Percentiles rank a stretch among this genome's conserved stretches.
Conservation (phyloP, 2,113 vertebrate genomes). For the Rhinopomastus cyanomelas region DNA sequence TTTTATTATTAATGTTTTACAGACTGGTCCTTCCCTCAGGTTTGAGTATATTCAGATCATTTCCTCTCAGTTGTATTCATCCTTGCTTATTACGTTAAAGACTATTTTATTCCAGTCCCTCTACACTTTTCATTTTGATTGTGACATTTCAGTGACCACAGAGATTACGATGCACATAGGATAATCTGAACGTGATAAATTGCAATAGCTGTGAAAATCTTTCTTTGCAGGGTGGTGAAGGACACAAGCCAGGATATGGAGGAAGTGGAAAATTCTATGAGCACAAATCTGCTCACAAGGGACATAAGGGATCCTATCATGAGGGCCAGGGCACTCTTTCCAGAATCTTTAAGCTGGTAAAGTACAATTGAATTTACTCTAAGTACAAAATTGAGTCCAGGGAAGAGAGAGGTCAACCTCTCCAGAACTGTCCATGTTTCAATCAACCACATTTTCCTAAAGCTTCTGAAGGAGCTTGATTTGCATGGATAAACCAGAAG, state of each 20-base stretch:
- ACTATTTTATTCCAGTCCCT: not conserved
- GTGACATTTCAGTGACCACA: not conserved
- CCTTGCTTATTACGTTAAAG: not conserved
- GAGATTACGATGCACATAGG: not conserved
- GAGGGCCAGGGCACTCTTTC: conserved; percentile 93
- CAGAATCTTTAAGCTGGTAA: conserved; percentile 99
- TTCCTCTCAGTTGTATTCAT: not conserved
- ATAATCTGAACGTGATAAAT: not conserved
- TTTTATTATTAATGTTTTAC: conserved; percentile 2
- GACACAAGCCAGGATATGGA: conserved; percentile 80
- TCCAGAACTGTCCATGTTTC: not conserved
- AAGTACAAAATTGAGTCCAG: not conserved
- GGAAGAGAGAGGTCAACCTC: not conserved
- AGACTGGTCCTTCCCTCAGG: conserved; percentile 2
- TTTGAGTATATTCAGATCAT: not conserved
- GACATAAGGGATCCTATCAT: conserved; percentile 85
- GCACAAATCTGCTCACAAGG: conserved; percentile 83
- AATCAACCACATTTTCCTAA: not conserved
- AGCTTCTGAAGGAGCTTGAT: not conserved
- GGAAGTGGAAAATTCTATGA: conserved; percentile 76
- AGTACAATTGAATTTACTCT: conserved; percentile 19
- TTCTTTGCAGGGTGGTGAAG: conserved; percentile 79
- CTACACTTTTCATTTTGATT: not conserved
- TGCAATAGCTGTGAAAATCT: conserved; percentile 28
- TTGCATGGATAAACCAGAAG: not conserved